Evolutionary conservation across 2,888 invertebrate genomes (phyloP), one percentile per base, ranked within the genome.

Genomic region (Galerucella nymphaeae): DNA sequence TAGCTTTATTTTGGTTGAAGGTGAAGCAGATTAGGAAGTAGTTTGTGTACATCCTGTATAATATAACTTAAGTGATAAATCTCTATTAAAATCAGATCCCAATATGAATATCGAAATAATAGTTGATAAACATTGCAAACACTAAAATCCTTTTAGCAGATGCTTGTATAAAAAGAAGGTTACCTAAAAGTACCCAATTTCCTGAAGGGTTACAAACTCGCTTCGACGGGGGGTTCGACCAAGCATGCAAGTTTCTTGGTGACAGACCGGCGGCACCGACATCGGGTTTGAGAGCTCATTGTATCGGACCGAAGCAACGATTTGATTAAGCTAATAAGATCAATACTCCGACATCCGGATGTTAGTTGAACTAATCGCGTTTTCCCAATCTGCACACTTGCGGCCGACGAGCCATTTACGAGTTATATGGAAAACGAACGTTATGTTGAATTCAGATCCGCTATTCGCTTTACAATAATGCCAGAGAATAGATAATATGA

Each of bases 301-400:
- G 76, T 73, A 73, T 75, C 75, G 72, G 71, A 74, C 75, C 76
- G 76, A 63, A 63, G 63, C 70, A 69, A 77, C 79, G 78, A 81
- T 81, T 80, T 80, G 80, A 80, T 81, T 80, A 81, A 81, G 78
- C 78, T 81, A 81, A 80, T 81, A 81, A 80, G 80, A 81, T 81
- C 81, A 78, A 81, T 81, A 80, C 70, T 77, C 75, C 75, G 75
- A 76, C 77, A 77, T 76, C 77, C 77, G 79, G 78, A 77, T 78
- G 79, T 78, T 78, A 76, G 77, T 74, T 73, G 75, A 78, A 76
- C 76, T 80, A 80, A 79, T 79, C 80, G 77, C 71, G 74, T 79
- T 78, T 73, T 77, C 74, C 77, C 77, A 76, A 80, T 79, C 78
- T 79, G 76, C 74, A 78, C 77, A 78, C 76, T 77, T 76, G 77